Conservation (phyloP, 2,888 invertebrate genomes). For the Deilephila porcellus region DNA sequence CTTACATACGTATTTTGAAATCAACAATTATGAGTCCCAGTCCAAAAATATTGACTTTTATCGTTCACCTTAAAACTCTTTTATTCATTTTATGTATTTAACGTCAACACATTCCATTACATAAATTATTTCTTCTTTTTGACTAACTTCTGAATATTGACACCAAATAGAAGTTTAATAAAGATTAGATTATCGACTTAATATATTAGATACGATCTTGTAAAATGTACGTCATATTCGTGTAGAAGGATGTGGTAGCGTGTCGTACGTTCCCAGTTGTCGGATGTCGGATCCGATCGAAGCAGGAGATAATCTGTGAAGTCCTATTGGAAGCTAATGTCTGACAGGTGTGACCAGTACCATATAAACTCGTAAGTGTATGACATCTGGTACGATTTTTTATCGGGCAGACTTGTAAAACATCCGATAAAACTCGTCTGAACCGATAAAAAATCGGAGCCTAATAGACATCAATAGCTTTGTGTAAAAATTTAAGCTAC, state of each 20-base stretch:
- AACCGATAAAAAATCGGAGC: too few relatives aligned
- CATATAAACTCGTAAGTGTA: too few relatives aligned
- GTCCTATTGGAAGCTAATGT: too few relatives aligned
- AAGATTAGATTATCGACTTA: neutral
- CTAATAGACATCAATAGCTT: too few relatives aligned
- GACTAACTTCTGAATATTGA: neutral
- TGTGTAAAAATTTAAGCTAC: too few relatives aligned
- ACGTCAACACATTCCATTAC: neutral
- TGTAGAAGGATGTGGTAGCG: neutral
- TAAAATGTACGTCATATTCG: constrained; percentile 1
- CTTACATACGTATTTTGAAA: neutral
- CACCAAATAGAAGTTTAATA: constrained; percentile 1
- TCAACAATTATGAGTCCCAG: neutral
- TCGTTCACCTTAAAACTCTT: neutral
- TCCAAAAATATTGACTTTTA: neutral
- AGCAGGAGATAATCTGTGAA: too few relatives aligned
- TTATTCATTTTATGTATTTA: neutral
- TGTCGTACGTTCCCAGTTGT: too few relatives aligned
- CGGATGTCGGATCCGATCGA: too few relatives aligned
- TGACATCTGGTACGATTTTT: too few relatives aligned
- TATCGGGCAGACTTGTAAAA: too few relatives aligned
- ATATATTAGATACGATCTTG: constrained; percentile 4
- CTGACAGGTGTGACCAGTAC: too few relatives aligned
- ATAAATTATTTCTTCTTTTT: constrained; percentile 11
- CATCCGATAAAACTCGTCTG: too few relatives aligned